These are phyloP conservation scores for Coregonus suidteri DNA, from an alignment of 2,797 vertebrate genomes.

Conservation along the genomic window DNA sequence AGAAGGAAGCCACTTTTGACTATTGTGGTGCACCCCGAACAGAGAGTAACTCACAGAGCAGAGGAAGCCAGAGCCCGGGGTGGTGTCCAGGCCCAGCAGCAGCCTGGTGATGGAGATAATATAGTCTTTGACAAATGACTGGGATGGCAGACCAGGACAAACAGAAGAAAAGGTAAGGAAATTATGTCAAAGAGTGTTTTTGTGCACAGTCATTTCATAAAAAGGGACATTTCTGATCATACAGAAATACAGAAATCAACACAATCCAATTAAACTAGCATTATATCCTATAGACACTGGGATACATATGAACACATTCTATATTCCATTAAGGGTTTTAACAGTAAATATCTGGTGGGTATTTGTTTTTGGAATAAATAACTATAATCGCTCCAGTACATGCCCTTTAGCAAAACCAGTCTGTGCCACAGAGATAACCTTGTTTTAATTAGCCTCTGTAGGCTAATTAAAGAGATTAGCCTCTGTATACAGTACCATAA, in stretches of 20 bases:
- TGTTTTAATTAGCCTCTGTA: too few relatives aligned
- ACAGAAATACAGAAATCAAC: too few relatives aligned
- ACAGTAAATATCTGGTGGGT: too few relatives aligned
- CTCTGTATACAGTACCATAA: neutral
- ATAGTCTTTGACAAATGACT: slow-evolving; percentile 89
- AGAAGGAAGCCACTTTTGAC: neutral
- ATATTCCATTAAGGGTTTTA: too few relatives aligned
- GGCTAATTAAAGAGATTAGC: neutral
- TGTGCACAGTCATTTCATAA: too few relatives aligned
- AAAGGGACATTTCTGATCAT: neutral
- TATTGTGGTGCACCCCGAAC: neutral
- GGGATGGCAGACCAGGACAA: slow-evolving; percentile 39
- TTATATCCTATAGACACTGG: too few relatives aligned
- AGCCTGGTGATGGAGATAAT: slow-evolving; percentile 87
- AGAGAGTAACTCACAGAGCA: slow-evolving; percentile 79
- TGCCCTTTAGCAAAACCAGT: neutral
- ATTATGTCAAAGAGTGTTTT: too few relatives aligned
- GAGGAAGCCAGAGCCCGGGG: slow-evolving; percentile 83
- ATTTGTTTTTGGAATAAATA: too few relatives aligned
- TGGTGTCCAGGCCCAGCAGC: slow-evolving; percentile 83
- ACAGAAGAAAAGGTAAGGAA: neutral
- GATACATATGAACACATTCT: too few relatives aligned
- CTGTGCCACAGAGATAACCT: neutral
- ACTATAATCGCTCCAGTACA: too few relatives aligned
- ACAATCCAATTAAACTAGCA: too few relatives aligned